These are phyloP conservation scores for Remorina albescens DNA, from an alignment of 2,797 vertebrate genomes.

Conservation along the genomic window DNA sequence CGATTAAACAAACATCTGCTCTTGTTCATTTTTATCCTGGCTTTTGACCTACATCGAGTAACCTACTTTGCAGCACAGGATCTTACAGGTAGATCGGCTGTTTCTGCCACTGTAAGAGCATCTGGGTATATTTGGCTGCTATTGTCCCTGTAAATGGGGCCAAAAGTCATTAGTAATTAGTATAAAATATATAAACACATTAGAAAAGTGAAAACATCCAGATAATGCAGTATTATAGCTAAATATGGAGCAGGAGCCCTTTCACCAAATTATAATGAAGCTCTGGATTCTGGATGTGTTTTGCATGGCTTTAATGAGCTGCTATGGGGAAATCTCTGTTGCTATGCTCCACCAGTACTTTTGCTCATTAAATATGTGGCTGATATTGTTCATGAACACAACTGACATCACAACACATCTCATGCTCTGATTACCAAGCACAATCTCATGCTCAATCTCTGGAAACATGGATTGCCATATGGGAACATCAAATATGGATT, in stretches of 20 bases:
- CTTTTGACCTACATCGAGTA: constrained; percentile 83
- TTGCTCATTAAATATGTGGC: not conserved
- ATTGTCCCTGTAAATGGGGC: constrained; percentile 33
- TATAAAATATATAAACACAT: constrained; percentile 46
- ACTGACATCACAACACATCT: constrained; percentile 45
- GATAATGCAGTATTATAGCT: constrained; percentile 77
- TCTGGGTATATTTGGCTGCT: constrained; percentile 36
- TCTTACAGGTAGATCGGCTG: constrained; percentile 42
- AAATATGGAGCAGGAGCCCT: constrained; percentile 78
- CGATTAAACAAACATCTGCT: constrained; percentile 66
- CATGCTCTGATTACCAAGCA: constrained; percentile 26
- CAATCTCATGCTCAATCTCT: constrained; percentile 24
- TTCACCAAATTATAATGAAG: constrained; percentile 73
- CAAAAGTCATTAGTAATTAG: constrained; percentile 50
- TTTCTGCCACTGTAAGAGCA: constrained; percentile 34
- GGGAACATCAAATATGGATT: not conserved
- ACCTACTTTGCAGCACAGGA: constrained; percentile 71
- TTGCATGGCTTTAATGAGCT: constrained; percentile 55
- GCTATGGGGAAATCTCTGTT: constrained; percentile 18
- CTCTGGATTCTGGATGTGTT: constrained; percentile 77
- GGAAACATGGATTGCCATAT: constrained; percentile 60
- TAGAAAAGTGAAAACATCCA: constrained; percentile 73
- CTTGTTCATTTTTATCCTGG: constrained; percentile 56
- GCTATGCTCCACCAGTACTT: not conserved
- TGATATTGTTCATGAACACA: constrained; percentile 13